These are phyloP conservation scores for Maniola jurtina DNA, from an alignment of 1,140 invertebrate genomes.

Conservation along the genomic window DNA sequence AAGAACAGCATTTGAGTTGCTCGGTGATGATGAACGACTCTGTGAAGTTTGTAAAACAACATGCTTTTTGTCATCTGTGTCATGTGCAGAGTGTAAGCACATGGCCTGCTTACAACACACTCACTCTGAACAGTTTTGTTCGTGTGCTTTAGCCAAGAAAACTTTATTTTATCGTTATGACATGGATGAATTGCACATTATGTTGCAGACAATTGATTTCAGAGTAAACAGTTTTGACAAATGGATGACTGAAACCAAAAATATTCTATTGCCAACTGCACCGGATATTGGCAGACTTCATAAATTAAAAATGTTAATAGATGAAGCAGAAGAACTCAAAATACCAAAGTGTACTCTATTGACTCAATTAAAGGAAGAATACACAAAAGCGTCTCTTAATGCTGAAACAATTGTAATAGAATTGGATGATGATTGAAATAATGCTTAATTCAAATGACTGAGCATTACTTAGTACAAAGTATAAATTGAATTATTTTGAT, in stretches of 20 bases:
- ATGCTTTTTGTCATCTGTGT: slow-evolving; percentile 96
- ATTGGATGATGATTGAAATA: slow-evolving; percentile 63
- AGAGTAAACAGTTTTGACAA: slow-evolving; percentile 95
- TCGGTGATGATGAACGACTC: slow-evolving; percentile 97
- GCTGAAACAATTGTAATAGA: slow-evolving; percentile 74
- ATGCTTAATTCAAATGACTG: slow-evolving; percentile 46
- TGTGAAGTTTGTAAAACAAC: slow-evolving; percentile 98
- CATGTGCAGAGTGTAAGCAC: slow-evolving; percentile 89
- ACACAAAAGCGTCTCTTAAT: slow-evolving; percentile 62
- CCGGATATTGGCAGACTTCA: slow-evolving; percentile 83
- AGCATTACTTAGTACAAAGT: slow-evolving; percentile 45
- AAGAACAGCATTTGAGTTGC: slow-evolving; percentile 94
- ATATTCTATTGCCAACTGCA: slow-evolving; percentile 88
- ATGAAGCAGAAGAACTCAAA: slow-evolving; percentile 74
- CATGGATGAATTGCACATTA: slow-evolving; percentile 93
- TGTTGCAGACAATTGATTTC: slow-evolving; percentile 93
- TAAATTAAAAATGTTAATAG: slow-evolving; percentile 79
- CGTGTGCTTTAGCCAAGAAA: slow-evolving; percentile 89
- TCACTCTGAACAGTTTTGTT: slow-evolving; percentile 85
- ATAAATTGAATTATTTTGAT: slow-evolving; percentile 20
- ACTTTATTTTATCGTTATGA: slow-evolving; percentile 94
- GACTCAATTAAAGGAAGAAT: slow-evolving; percentile 66
- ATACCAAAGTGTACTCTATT: slow-evolving; percentile 75
- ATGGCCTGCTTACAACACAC: slow-evolving; percentile 95
- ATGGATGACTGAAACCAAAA: slow-evolving; percentile 92